Conservation (phyloP, 1,140 invertebrate species). For the Pachypsylla venusta region DNA sequence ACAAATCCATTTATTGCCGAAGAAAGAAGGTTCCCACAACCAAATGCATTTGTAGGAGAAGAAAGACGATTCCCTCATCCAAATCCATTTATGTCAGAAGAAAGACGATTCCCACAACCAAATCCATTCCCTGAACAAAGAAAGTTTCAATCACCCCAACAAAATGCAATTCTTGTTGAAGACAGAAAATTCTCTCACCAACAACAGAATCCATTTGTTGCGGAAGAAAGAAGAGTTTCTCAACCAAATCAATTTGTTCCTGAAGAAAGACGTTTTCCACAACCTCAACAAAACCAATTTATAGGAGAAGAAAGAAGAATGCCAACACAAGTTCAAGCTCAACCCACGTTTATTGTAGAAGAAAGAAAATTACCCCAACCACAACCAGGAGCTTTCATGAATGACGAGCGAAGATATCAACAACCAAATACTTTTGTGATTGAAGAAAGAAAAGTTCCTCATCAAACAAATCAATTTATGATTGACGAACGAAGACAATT, state of each 20-base stretch:
- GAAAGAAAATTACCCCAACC: slow-evolving; percentile 1
- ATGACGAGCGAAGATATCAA: not conserved
- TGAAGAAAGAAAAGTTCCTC: slow-evolving; percentile 7
- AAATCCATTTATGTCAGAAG: not conserved
- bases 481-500: not conserved
- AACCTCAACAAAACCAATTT: not conserved
- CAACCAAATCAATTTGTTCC: not conserved
- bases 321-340: not conserved
- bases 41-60: not conserved
- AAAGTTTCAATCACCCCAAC: not conserved
- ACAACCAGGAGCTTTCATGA: not conserved
- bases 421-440: not conserved
- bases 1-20: not conserved
- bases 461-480: not conserved
- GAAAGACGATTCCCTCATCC: slow-evolving; percentile 1
- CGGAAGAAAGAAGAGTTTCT: not conserved
- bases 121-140: slow-evolving; percentile 6
- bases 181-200: not conserved
- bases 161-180: not conserved
- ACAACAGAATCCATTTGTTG: not conserved
- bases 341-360: not conserved
- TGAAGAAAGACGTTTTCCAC: not conserved
- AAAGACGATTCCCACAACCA: slow-evolving; percentile 1
- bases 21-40: slow-evolving; percentile 6
- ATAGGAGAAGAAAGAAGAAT: not conserved